Base-by-base conservation (phyloP, 35 echinoderm and acorn worm species). In the Lytechinus variegatus region DNA sequence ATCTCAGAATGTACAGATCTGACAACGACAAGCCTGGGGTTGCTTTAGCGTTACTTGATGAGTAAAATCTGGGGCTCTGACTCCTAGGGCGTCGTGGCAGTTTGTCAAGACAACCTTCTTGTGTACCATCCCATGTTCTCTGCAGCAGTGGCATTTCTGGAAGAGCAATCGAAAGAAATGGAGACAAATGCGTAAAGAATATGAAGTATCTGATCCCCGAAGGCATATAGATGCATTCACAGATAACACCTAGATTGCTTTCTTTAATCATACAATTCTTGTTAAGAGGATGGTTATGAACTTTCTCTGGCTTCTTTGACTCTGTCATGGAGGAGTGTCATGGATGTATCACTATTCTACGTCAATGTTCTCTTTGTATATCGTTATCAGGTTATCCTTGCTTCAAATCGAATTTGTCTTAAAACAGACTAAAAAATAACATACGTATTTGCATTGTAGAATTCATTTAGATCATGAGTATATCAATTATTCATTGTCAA, bases 1-100 rank as follows among this genome's bases (percentile, higher is more conserved):
- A 52, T 90, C 88, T 90, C 24, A 90, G 52, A 90, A 90, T 44
- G 88, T 52, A 90, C 88, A 90, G 11, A 90, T 90, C n/a, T 90
- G 88, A 16, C 88, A 90, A 12, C 28, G 88, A 33, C 88, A 90
- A 14, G 28, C 52, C 16, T 44, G 28, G 16, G 88, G 88, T 21
- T 90, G 29, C 21, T 90, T 90, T 12, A 90, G 16, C 12, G 88
- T 90, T 52, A 90, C 88, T 90, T 90, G 29, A 21, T 90, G 88
- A 54, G 88, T 52, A 21, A 90, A 90, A 52, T 54, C 88, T 14
- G 88, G 88, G 24, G 12, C 88, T 54, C 10, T 90, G 88, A 54
- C 52, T 54, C 52, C 29, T 44, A 44, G 88, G 28, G 52, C 52
- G 9, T 90, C 88, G 10, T 54, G 24, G 88, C 88, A 90, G 88